Percentiles rank a stretch among this genome's conserved stretches.
These are phyloP conservation scores for Ptychoptera albimana DNA, from an alignment of 2,888 invertebrate genomes.

Conservation along the genomic window DNA sequence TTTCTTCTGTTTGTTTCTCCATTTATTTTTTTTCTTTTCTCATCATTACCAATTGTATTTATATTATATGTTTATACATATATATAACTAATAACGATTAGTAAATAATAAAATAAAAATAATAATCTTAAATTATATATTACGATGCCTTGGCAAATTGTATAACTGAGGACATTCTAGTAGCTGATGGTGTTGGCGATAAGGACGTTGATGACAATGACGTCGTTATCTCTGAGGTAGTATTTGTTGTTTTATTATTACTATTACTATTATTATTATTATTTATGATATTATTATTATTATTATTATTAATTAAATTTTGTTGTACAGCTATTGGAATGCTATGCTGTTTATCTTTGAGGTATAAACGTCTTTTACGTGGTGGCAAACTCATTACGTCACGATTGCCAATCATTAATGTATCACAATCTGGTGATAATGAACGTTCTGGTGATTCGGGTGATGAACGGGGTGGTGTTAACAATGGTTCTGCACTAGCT, in stretches of 20 bases:
- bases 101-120: background rate
- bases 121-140: slow-evolving; percentile 13
- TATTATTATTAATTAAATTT: slow-evolving; percentile 20
- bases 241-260: background rate
- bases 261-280: background rate
- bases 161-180: slow-evolving; percentile 58
- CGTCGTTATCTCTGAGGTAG: background rate
- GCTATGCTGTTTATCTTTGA: slow-evolving; percentile 38
- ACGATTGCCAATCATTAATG: slow-evolving; percentile 34
- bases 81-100: too few relatives aligned
- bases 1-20: too few relatives aligned
- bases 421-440: slow-evolving; percentile 37
- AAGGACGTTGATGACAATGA: too few relatives aligned
- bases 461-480: slow-evolving; percentile 43
- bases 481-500: slow-evolving; percentile 34
- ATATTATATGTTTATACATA: too few relatives aligned
- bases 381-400: slow-evolving; percentile 54
- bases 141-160: slow-evolving; percentile 65
- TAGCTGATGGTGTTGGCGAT: slow-evolving; percentile 17
- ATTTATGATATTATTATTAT: slow-evolving; percentile 5
- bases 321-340: too few relatives aligned
- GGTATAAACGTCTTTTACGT: slow-evolving; percentile 65
- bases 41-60: too few relatives aligned
- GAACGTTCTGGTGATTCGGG: slow-evolving; percentile 34
- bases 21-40: too few relatives aligned